These are phyloP conservation scores for Pogona vitticeps DNA, from an alignment of 2,113 vertebrate species.

Conservation along the genomic window DNA sequence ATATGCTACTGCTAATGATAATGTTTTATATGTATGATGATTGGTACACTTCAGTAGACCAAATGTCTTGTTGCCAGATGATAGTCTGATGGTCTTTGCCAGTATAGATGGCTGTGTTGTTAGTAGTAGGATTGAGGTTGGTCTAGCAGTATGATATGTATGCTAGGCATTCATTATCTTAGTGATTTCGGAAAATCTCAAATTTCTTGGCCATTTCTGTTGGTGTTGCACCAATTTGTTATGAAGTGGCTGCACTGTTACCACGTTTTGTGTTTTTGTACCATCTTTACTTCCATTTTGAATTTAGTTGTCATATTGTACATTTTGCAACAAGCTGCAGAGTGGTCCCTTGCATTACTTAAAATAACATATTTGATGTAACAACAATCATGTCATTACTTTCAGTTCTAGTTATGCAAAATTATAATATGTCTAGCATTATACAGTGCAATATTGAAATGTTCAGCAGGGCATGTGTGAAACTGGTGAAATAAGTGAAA, in stretches of 20 bases:
- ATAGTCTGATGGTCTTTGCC: not conserved
- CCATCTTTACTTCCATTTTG: slow-evolving; percentile 35
- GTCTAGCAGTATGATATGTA: slow-evolving; percentile 78
- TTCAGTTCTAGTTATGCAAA: not conserved
- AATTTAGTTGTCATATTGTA: not conserved
- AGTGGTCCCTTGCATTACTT: not conserved
- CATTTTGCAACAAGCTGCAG: slow-evolving; percentile 15
- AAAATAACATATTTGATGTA: not conserved
- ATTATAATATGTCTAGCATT: not conserved
- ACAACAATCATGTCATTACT: not conserved
- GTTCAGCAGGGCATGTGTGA: not conserved
- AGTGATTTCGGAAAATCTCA: slow-evolving; percentile 75
- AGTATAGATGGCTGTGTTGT: not conserved
- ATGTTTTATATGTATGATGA: not conserved
- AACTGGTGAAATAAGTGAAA: not conserved
- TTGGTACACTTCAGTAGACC: not conserved
- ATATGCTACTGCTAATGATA: not conserved
- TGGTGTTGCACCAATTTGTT: slow-evolving; percentile 78
- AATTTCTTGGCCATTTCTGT: slow-evolving; percentile 83
- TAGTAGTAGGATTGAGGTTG: slow-evolving; percentile 34
- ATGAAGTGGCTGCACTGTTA: slow-evolving; percentile 34
- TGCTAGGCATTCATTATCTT: slow-evolving; percentile 72
- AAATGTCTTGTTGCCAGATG: not conserved
- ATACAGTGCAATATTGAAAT: not conserved
- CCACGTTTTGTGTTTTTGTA: slow-evolving; percentile 38